Evolutionary conservation across 2,113 vertebrate species (phyloP).

Genomic region (Nematolebias whitei): DNA sequence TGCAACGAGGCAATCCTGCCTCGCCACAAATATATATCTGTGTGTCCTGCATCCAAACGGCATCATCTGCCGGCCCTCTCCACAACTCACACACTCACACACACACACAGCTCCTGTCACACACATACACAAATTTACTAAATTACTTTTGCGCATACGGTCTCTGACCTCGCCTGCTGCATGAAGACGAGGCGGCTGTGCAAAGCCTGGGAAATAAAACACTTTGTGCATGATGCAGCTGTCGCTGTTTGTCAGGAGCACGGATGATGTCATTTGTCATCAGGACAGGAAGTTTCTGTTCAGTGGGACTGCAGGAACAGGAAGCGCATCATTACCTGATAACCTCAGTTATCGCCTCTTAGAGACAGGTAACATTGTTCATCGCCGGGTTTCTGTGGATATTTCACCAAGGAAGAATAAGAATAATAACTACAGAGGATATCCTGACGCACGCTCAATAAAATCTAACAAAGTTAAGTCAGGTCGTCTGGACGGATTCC

Average conservation of each 20-base stretch:
- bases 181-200: slow-evolving; percentile 15
- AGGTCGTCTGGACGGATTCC: no score
- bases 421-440: slow-evolving; percentile 15
- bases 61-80: slow-evolving; percentile 33
- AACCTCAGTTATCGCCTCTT: slow-evolving; percentile 23
- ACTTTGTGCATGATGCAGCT: slow-evolving; percentile 12
- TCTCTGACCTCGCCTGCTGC: slow-evolving; percentile 40
- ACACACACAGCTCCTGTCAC: background rate
- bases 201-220: slow-evolving; percentile 30
- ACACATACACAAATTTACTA: slow-evolving; percentile 11
- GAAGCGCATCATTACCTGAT: slow-evolving; percentile 9
- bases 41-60: slow-evolving; percentile 61
- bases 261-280: slow-evolving; percentile 29
- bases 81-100: background rate
- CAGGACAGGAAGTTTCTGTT: slow-evolving; percentile 35
- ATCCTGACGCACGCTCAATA: no score
- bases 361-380: background rate
- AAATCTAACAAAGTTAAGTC: no score
- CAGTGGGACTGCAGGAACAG: slow-evolving; percentile 18
- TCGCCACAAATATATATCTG: slow-evolving; percentile 55
- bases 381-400: background rate
- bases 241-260: slow-evolving; percentile 27
- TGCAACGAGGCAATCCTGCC: slow-evolving; percentile 59
- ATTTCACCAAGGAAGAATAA: slow-evolving; percentile 5
- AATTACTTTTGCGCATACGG: slow-evolving; percentile 11